Evolutionary conservation across 2,797 vertebrate species (phyloP), one percentile per base, ranked within the genome.

Genomic region (Eutrigla gurnardus): DNA sequence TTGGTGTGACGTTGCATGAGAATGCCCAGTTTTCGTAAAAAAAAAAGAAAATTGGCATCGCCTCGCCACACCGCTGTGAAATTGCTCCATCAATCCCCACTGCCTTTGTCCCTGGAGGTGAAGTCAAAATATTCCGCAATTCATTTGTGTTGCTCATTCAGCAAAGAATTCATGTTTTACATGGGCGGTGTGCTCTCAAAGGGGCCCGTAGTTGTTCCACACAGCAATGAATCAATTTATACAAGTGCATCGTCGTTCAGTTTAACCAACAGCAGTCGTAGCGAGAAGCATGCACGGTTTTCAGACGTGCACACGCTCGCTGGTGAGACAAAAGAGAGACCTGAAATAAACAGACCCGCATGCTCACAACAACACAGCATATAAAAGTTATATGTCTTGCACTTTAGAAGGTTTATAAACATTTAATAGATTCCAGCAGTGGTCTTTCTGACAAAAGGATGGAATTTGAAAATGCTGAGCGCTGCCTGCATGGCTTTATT

Each of bases 391-490:
- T 62, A 84, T 76, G 74, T 76, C 45, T 72, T 81, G 78, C 83
- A 90, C 89, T 91, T 88, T 67, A 55, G 72, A 84, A 64, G 73
- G 13, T 70, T 75, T 81, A 93, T 94, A 92, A 94, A 93, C 76
- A 91, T 93, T 93, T 93, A 80, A 94, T 93, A 78, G 87, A 77
- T 70, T 81, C 77, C 78, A 55, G 83, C 71, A 77, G 36, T 69
- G 50, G 42, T 67, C 77, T 77, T 76, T 81, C 79, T 86, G 86
- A 91, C 84, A 91, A 92, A 25, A 89, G 82, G 80, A 84, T 70
- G 79, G 76, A 71, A 78, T 79, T 46, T 73, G 11, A 77, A 85
- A 86, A 86, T 68, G 77, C 46, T 1, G 42, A 79, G 81, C 62
- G 42, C 59, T 54, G 32, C 62, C 42, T 66, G 57, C 25, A 25